A percentile compares a stretch with the other conserved stretches of the same genome.
Evolutionary conservation across 1,140 invertebrate genomes (phyloP).

Genomic region (Pseudobourletiella spinata): DNA sequence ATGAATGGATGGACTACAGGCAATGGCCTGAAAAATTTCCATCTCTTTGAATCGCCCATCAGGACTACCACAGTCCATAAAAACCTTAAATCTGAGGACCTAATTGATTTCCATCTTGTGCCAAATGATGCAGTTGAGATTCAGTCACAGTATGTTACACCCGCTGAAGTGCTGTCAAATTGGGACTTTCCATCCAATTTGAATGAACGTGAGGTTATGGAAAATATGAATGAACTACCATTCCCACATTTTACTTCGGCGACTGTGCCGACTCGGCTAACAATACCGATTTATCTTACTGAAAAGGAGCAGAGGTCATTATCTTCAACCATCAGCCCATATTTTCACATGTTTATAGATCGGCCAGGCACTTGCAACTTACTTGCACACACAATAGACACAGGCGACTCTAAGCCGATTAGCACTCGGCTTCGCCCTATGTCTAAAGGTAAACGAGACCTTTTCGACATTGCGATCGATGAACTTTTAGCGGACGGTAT

Average conservation of each 20-base stretch:
- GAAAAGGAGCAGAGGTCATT: neutral
- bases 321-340: neutral
- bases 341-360: conserved; percentile 11
- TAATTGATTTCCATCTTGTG: too few relatives aligned
- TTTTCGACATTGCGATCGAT: conserved; percentile 38
- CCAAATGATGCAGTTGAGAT: too few relatives aligned
- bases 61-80: too few relatives aligned
- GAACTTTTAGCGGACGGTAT: conserved; percentile 39
- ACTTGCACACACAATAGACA: conserved; percentile 14
- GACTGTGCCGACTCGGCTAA: neutral
- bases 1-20: too few relatives aligned
- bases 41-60: too few relatives aligned
- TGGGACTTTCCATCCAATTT: neutral
- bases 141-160: too few relatives aligned
- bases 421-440: neutral
- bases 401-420: conserved; percentile 3
- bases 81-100: too few relatives aligned
- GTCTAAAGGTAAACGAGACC: conserved; percentile 19
- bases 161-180: neutral
- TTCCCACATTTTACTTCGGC: too few relatives aligned
- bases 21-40: too few relatives aligned
- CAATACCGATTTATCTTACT: neutral
- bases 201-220: neutral
- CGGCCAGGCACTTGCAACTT: conserved; percentile 8
- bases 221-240: neutral